Percentiles rank a stretch among this genome's conserved stretches.
Evolutionary conservation across 2,888 invertebrate genomes (phyloP).

Genomic region (Gymnocheta viridis): DNA sequence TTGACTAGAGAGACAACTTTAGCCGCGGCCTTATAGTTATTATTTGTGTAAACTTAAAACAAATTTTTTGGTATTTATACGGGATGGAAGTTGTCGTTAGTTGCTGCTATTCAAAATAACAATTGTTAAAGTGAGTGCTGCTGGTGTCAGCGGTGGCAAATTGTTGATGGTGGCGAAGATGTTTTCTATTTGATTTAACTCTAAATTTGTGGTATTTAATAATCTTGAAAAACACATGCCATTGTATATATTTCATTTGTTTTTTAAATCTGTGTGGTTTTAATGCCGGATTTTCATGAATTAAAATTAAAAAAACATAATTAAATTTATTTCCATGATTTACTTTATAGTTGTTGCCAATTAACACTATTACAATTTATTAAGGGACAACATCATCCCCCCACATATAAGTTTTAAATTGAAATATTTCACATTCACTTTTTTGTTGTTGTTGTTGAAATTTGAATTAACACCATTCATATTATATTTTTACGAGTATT

Average conservation of each 20-base stretch:
- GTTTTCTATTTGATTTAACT: slow-evolving; percentile 25
- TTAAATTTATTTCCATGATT: neutral
- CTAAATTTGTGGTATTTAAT: slow-evolving; percentile 14
- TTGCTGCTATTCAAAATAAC: slow-evolving; percentile 30
- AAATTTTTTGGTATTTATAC: slow-evolving; percentile 23
- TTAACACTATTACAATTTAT: neutral
- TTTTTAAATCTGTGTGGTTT: too few species aligned
- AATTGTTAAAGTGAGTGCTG: slow-evolving; percentile 12
- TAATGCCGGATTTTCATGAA: too few species aligned
- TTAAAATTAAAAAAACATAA: too few species aligned
- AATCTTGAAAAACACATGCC: slow-evolving; percentile 19
- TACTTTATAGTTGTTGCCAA: neutral
- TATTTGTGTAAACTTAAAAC: slow-evolving; percentile 1
- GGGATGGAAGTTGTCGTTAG: slow-evolving; percentile 3
- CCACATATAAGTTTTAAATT: neutral
- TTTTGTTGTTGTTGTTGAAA: neutral
- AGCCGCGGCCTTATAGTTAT: slow-evolving; percentile 1
- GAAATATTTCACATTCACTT: neutral
- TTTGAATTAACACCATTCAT: neutral
- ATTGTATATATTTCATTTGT: slow-evolving; percentile 3
- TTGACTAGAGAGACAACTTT: neutral
- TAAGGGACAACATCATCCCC: neutral
- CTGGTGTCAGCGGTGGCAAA: slow-evolving; percentile 33
- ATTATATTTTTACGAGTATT: too few species aligned
- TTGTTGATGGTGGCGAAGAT: slow-evolving; percentile 52